These are phyloP conservation scores for Takifugu rubripes DNA, from an alignment of 2,797 vertebrate species.

Conservation along the genomic window DNA sequence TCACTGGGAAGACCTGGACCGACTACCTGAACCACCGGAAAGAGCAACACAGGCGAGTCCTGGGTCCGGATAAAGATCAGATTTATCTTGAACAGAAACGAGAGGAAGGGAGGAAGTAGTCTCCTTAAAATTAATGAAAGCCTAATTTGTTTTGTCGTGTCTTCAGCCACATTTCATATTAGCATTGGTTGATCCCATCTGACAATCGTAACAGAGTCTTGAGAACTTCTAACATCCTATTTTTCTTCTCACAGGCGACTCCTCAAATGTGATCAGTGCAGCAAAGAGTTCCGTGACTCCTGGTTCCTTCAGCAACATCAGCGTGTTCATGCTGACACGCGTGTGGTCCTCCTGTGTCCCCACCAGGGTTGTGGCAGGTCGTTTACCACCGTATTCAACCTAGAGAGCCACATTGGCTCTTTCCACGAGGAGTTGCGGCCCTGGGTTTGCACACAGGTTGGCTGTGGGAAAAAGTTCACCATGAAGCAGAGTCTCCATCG, in stretches of 20 bases:
- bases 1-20: conserved; percentile 87
- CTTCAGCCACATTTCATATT: too few species aligned
- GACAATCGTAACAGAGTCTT: too few species aligned
- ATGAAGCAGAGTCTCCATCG: conserved; percentile 89
- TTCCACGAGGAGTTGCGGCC: conserved; percentile 83
- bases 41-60: conserved; percentile 70
- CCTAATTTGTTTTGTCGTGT: too few species aligned
- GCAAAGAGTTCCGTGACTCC: conserved; percentile 77
- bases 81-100: too few species aligned
- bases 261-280: conserved; percentile 77
- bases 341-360: conserved; percentile 78
- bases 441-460: conserved; percentile 77
- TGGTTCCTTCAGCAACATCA: conserved; percentile 85
- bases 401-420: conserved; percentile 88
- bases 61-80: too few species aligned
- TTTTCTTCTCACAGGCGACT: conserved; percentile 7
- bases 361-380: conserved; percentile 81
- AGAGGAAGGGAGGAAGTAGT: too few species aligned
- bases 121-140: too few species aligned
- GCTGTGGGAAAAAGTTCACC: conserved; percentile 83
- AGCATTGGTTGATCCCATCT: too few species aligned
- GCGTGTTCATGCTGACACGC: conserved; percentile 72
- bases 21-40: conserved; percentile 81
- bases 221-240: too few species aligned
- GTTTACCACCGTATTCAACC: conserved; percentile 87